Evolutionary conservation across 2,888 invertebrate genomes (phyloP).

Genomic region (Dusona sp.): DNA sequence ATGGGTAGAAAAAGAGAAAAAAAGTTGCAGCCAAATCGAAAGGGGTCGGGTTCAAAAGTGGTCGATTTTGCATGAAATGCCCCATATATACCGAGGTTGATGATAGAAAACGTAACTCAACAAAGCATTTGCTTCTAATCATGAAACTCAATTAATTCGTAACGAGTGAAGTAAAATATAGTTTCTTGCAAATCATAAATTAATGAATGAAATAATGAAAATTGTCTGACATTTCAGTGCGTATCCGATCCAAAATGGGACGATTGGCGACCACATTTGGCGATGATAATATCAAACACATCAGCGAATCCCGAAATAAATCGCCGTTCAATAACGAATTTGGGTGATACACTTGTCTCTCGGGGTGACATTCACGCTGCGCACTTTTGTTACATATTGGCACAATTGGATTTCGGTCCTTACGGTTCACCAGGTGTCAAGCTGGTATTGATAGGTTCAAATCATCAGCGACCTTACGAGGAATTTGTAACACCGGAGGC

Average conservation of each 20-base stretch:
- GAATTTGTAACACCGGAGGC: conserved; percentile 93
- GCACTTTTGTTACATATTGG: conserved; percentile 98
- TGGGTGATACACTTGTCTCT: conserved; percentile 90
- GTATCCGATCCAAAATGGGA: conserved; percentile 91
- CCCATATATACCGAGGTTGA: not conserved
- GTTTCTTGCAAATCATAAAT: conserved; percentile 7
- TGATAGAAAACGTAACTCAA: not conserved
- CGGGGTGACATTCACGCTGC: conserved; percentile 95
- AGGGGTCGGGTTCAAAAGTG: too few species aligned
- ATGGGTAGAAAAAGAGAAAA: too few species aligned
- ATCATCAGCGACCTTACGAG: conserved; percentile 87
- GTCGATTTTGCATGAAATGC: too few species aligned
- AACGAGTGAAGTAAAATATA: conserved; percentile 9
- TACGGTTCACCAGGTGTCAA: conserved; percentile 87
- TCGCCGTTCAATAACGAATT: conserved; percentile 90
- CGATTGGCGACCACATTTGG: conserved; percentile 98
- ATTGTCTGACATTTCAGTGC: conserved; percentile 85
- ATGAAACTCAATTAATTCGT: not conserved
- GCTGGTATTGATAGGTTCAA: conserved; percentile 92
- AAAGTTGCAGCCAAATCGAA: too few species aligned
- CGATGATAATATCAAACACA: conserved; percentile 96
- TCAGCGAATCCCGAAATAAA: conserved; percentile 91
- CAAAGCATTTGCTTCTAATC: not conserved
- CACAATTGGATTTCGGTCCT: conserved; percentile 88
- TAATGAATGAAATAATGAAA: conserved; percentile 37